Evolutionary conservation across 2,888 invertebrate species (phyloP).

Genomic region (Calliphora vomitoria): DNA sequence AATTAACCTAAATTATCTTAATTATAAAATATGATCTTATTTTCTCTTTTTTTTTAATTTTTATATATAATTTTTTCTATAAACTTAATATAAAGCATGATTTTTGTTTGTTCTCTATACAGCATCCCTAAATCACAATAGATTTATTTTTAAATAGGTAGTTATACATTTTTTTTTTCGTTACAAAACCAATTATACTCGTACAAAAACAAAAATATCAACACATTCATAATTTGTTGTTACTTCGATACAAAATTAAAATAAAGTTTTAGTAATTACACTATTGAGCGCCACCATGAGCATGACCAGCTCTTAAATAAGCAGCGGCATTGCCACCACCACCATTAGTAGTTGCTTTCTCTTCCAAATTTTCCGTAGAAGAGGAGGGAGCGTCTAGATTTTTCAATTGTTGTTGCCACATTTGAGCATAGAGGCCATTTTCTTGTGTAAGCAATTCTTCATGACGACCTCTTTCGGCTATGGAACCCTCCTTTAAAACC

Average conservation of each 20-base stretch:
- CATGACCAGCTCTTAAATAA: slow-evolving; percentile 77
- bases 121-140: slow-evolving; percentile 49
- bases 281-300: slow-evolving; percentile 76
- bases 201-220: neutral
- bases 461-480: slow-evolving; percentile 94
- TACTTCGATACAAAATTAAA: slow-evolving; percentile 8
- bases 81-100: slow-evolving; percentile 17
- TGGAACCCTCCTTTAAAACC: slow-evolving; percentile 95
- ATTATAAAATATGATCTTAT: neutral
- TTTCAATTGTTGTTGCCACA: slow-evolving; percentile 96
- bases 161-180: neutral
- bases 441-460: slow-evolving; percentile 88
- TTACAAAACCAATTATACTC: slow-evolving; percentile 19
- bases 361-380: slow-evolving; percentile 36
- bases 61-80: slow-evolving; percentile 1
- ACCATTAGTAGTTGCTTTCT: slow-evolving; percentile 36
- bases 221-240: neutral
- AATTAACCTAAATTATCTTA: slow-evolving; percentile 32
- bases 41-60: slow-evolving; percentile 17
- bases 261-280: slow-evolving; percentile 21
- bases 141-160: slow-evolving; percentile 1
- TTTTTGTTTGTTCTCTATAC: slow-evolving; percentile 16
- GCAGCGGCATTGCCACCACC: slow-evolving; percentile 42
- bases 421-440: slow-evolving; percentile 92
- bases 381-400: slow-evolving; percentile 79